Conservation (phyloP, 1,140 invertebrate species). For the Penaeus vannamei region DNA sequence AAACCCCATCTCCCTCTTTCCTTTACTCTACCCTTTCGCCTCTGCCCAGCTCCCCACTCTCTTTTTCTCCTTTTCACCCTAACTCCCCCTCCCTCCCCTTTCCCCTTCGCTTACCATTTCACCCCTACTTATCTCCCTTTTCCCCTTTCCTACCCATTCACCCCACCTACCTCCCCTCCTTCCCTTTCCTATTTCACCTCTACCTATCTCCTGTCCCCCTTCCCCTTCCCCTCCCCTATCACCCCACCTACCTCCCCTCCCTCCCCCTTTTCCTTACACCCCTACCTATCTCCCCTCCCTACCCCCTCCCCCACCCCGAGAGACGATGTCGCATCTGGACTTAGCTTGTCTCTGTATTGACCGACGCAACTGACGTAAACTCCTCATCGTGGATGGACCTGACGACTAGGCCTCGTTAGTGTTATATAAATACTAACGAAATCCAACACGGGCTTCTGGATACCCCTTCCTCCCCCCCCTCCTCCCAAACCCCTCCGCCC, state of each 20-base stretch:
- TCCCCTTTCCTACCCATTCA: not conserved
- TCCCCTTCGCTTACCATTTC: not conserved
- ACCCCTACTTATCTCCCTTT: not conserved
- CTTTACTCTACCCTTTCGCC: not conserved
- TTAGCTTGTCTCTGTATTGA: too few species aligned
- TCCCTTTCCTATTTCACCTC: not conserved
- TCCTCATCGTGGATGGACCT: too few species aligned
- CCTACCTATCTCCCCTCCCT: not conserved
- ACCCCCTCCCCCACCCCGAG: too few species aligned
- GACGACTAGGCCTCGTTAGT: too few species aligned
- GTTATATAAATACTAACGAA: too few species aligned
- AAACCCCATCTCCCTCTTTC: conserved; percentile 10
- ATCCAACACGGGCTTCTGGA: not conserved
- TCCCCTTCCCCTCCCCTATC: not conserved
- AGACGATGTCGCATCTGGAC: not conserved
- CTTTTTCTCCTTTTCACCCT: not conserved
- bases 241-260: not conserved
- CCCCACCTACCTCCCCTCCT: not conserved
- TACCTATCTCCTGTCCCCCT: not conserved
- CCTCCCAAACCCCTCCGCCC: not conserved
- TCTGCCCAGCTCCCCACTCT: not conserved
- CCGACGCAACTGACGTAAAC: too few species aligned
- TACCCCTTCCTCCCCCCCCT: not conserved
- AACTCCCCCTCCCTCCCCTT: not conserved
- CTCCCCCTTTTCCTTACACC: not conserved